Evolutionary conservation across 1,140 invertebrate species (phyloP), one percentile per base, ranked within the genome.

Genomic region (Homalodisca vitripennis): DNA sequence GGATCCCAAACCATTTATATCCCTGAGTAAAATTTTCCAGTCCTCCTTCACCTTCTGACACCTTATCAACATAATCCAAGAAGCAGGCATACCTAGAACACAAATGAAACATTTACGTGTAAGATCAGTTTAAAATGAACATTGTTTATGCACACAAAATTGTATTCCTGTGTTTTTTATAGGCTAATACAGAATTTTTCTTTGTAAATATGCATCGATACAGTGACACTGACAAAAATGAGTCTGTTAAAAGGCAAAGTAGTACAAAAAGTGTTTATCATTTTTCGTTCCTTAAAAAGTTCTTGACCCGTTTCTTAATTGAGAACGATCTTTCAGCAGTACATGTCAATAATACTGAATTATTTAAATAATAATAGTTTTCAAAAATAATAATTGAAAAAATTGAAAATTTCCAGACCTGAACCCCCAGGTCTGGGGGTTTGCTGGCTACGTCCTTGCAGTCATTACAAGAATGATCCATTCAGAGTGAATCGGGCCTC

Each of bases 1-100:
- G 93, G 60, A 98, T 84, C 1, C 98, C 98, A 84, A 88, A 99
- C 69, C 87, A 86, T 73, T 93, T 86, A 78, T 98, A 99, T 6
- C 88, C 92, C 73, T 84, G 84, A 1, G 92, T 90, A 81, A 99
- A 99, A 51, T 87, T 84, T 1, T 94, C 88, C 30, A 98, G 78
- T n/a, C 91, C 89, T 6, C 88, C 89, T 78, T 95, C 93, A 77
- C 88, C 85, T 24, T 86, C 80, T 68, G 91, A 83, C 71, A 98
- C 92, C 74, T 84, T 87, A 1, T 90, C 85, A 71, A 92, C 77
- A 72, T 90, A 82, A 75, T 93, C 89, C 80, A 90, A 86, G 73
- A 93, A 95, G 72, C 90, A 88, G 0, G 87, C 91, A 86, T 97
- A 97, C 77, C 95, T 97, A 75, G 82, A 82, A 53, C 71, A 67